Percentiles rank a stretch among this genome's conserved stretches.
Conservation (phyloP, 1,140 invertebrate species). For the Drosophila punjabiensis region DNA sequence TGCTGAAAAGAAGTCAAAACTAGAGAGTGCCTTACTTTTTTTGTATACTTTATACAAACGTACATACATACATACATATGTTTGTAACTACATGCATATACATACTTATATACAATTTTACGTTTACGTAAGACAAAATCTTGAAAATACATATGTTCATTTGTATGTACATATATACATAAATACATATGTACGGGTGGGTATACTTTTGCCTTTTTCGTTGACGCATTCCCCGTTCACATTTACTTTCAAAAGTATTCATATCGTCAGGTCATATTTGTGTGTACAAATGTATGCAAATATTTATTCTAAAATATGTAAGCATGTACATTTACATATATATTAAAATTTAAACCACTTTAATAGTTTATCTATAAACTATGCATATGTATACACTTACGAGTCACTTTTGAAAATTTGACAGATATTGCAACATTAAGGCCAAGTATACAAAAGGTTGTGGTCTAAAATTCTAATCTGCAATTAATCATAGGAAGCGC, state of each 20-base stretch:
- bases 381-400: too few species aligned
- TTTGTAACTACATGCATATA: not conserved
- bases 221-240: not conserved
- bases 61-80: not conserved
- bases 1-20: slow-evolving; percentile 1
- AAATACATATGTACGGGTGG: not conserved
- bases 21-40: not conserved
- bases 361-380: too few species aligned
- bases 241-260: not conserved
- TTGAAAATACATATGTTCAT: not conserved
- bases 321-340: not conserved
- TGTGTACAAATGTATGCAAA: not conserved
- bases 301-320: not conserved
- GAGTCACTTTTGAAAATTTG: too few species aligned
- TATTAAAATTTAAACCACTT: not conserved
- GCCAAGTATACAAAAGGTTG: too few species aligned
- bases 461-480: too few species aligned
- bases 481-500: too few species aligned
- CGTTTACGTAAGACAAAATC: not conserved
- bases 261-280: not conserved
- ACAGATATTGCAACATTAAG: too few species aligned
- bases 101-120: not conserved
- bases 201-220: not conserved
- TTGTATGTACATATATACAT: not conserved
- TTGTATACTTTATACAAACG: too few species aligned